Evolutionary conservation across 2,113 vertebrate species (phyloP), one percentile per base, ranked within the genome.

Genomic region (Trematocara variabile): DNA sequence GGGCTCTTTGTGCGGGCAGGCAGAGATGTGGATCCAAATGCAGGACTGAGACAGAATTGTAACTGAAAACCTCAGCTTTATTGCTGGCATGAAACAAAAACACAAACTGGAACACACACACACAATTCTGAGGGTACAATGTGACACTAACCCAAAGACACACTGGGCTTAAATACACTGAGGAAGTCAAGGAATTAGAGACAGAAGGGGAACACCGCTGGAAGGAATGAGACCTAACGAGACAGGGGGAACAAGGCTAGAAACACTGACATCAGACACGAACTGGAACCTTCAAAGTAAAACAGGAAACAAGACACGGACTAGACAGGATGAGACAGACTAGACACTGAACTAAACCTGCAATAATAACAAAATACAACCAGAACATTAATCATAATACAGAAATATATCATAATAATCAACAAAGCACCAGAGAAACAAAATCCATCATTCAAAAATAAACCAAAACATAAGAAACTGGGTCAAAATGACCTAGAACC

Each of bases 31-130:
- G 28, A 58, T 2, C 14, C 28, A 58, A 58, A 58, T 58, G 55
- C 55, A 58, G 8, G 55, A 58, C 14, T 9, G 55, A 58, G 55
- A 58, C 0, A 0, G 3, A 58, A 33, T 0, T 0, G 5, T 6
- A 18, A 33, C 28, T 58, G 55, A 58, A 58, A 58, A 58, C 14
- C 55, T 33, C 55, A 33, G 28, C 0, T 58, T 33, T 33, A 58
- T 58, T 18, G 55, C 55, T 58, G 14, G 55, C 55, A 58, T 0
- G 4, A 58, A 9, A 5, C 14, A 33, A 2, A 30, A 56, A 1
- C 25, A 30, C 55, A 56, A 30, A 56, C 55, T 16, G 13, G 4
- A 58, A 0, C 20, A 9, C 7, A 16, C 4, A 28, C 4, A 28
- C 4, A 1, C 13, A 16, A 30, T 58, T 16, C 13, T 33, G 28